Evolutionary conservation across 2,113 vertebrate genomes (phyloP).

Genomic region (Mugil cephalus): DNA sequence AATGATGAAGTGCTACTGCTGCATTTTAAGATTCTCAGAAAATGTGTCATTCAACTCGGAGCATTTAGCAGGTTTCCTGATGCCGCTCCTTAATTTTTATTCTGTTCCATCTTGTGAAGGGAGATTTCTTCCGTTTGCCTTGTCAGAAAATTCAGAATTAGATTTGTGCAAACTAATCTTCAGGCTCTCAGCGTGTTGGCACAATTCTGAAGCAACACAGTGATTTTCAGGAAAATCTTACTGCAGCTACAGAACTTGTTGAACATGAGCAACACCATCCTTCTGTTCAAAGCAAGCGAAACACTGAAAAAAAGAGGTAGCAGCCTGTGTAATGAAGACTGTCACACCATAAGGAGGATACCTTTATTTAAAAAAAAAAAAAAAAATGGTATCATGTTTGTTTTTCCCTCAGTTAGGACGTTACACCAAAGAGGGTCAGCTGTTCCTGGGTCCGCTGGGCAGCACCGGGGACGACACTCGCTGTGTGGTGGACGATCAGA

Average conservation of each 20-base stretch:
- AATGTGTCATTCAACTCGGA: too few relatives aligned
- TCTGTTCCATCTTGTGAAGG: neutral
- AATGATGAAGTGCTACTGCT: too few relatives aligned
- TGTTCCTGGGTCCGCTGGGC: slow-evolving; percentile 93
- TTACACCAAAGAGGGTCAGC: slow-evolving; percentile 93
- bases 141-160: neutral
- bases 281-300: neutral
- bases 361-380: too few relatives aligned
- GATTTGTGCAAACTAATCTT: neutral
- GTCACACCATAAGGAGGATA: too few relatives aligned
- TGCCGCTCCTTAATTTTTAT: too few relatives aligned
- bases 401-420: slow-evolving; percentile 87
- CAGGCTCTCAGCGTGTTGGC: neutral
- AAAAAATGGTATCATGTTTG: slow-evolving; percentile 16
- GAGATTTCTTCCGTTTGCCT: too few relatives aligned
- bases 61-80: too few relatives aligned
- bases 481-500: slow-evolving; percentile 92
- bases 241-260: neutral
- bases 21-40: too few relatives aligned
- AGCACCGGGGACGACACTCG: slow-evolving; percentile 93
- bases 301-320: too few relatives aligned
- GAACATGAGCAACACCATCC: slow-evolving; percentile 1
- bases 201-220: neutral
- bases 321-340: neutral
- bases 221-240: slow-evolving; percentile 9